A percentile compares a stretch with the other conserved stretches of the same genome.
Evolutionary conservation across 2,888 invertebrate genomes (phyloP).

Genomic region (Noctua comes): DNA sequence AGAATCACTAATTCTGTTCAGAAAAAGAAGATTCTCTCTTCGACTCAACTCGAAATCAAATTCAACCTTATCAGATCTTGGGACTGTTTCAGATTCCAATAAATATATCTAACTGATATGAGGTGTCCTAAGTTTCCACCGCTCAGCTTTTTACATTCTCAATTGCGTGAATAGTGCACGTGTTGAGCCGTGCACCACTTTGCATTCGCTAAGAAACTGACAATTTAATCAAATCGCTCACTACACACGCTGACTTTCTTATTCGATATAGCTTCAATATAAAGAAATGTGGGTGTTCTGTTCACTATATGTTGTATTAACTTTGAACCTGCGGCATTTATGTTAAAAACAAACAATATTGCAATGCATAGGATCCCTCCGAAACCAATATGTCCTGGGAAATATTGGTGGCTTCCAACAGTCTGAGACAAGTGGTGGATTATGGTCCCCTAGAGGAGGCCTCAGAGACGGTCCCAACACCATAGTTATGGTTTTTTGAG

Average conservation of each 20-base stretch:
- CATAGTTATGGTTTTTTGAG: background rate
- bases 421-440: background rate
- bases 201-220: slow-evolving; percentile 10
- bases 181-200: background rate
- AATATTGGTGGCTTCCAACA: background rate
- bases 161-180: background rate
- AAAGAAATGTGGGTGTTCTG: background rate
- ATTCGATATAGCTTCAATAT: slow-evolving; percentile 14
- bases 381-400: background rate
- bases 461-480: background rate
- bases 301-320: background rate
- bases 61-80: background rate
- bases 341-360: background rate
- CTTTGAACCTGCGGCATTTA: background rate
- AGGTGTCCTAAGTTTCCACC: background rate
- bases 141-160: background rate
- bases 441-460: background rate
- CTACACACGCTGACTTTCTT: background rate
- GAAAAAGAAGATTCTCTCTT: background rate
- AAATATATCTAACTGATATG: background rate
- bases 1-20: background rate
- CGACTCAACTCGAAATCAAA: background rate
- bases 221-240: slow-evolving; percentile 31
- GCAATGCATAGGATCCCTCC: background rate
- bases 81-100: background rate